These are phyloP conservation scores for Ammospiza maritima DNA, from an alignment of 2,797 vertebrate genomes.

Conservation along the genomic window DNA sequence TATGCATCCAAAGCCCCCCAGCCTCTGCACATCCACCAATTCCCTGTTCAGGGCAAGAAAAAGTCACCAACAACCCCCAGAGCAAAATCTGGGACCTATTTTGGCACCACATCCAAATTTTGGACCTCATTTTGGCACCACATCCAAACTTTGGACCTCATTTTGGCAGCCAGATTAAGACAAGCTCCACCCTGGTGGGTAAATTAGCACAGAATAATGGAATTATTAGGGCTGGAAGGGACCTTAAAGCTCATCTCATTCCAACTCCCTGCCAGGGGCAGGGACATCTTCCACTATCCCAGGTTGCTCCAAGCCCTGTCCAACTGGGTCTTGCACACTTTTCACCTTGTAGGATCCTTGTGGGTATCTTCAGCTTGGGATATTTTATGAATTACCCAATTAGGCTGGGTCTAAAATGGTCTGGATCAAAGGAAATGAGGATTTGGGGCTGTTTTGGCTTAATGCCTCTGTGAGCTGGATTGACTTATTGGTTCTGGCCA, in stretches of 20 bases:
- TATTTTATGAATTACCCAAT: background rate
- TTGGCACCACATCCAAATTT: background rate
- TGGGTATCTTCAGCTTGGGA: background rate
- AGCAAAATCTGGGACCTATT: background rate
- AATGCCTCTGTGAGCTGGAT: background rate
- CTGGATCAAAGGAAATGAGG: background rate
- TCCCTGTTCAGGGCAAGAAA: background rate
- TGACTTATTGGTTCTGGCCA: background rate
- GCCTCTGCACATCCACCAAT: background rate
- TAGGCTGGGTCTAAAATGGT: background rate
- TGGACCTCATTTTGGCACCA: background rate
- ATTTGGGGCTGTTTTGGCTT: background rate
- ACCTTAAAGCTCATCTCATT: background rate
- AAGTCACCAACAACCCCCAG: background rate
- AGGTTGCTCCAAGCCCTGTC: background rate
- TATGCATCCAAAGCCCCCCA: fast-evolving
- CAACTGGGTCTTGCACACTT: background rate
- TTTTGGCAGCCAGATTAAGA: background rate
- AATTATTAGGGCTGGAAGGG: background rate
- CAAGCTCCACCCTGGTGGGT: background rate
- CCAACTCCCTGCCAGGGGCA: background rate
- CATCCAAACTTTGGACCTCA: too few species aligned
- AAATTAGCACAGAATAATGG: background rate
- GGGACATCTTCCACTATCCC: background rate
- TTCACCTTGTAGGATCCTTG: background rate